Evolutionary conservation across 2,888 invertebrate species (phyloP).

Genomic region (Pammene aurita): DNA sequence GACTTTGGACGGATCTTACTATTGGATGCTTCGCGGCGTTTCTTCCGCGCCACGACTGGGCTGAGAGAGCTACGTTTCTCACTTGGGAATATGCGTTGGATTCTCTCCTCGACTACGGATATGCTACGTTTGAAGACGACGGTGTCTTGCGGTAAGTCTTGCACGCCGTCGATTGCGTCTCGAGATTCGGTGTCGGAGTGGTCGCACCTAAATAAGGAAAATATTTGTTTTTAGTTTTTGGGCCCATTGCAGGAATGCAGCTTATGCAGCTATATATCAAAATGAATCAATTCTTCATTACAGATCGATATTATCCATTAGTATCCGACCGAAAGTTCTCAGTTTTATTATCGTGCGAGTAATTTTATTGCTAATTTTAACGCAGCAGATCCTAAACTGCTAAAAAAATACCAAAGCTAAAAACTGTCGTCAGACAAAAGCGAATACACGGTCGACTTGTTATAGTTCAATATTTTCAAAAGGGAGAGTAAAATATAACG

Average conservation of each 20-base stretch:
- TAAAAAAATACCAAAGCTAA: too few species aligned
- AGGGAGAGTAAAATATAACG: too few species aligned
- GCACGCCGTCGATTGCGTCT: slow-evolving; percentile 66
- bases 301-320: too few species aligned
- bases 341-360: too few species aligned
- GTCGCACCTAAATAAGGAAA: slow-evolving; percentile 56
- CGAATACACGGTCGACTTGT: too few species aligned
- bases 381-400: too few species aligned
- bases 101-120: slow-evolving; percentile 71
- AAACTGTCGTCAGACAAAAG: too few species aligned
- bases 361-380: too few species aligned
- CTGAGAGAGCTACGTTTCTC: slow-evolving; percentile 55
- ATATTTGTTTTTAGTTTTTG: background rate
- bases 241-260: background rate
- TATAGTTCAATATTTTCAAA: too few species aligned
- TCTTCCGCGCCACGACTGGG: slow-evolving; percentile 45
- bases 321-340: too few species aligned
- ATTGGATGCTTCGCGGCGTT: slow-evolving; percentile 43
- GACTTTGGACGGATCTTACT: slow-evolving; percentile 59
- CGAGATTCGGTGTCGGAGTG: slow-evolving; percentile 70
- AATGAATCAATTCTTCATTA: too few species aligned
- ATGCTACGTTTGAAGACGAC: slow-evolving; percentile 75
- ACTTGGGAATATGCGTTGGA: slow-evolving; percentile 68
- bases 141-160: slow-evolving; percentile 59
- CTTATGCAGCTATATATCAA: too few species aligned